These are phyloP conservation scores for Theonella swinhoei DNA, from an alignment of 37 sponge, comb jelly and placozoan species.

Conservation along the genomic window DNA sequence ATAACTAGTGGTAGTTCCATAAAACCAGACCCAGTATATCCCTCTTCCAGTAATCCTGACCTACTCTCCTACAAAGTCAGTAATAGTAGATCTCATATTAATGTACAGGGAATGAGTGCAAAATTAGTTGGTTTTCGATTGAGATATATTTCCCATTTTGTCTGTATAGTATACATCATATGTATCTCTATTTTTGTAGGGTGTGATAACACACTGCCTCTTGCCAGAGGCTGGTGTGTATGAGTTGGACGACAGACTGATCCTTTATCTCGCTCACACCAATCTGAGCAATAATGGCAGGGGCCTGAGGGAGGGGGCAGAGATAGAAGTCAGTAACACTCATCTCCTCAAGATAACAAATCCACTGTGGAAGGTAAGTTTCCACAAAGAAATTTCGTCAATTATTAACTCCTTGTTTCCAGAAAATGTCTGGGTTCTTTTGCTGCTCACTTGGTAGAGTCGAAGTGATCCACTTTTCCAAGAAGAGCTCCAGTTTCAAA, in stretches of 20 bases:
- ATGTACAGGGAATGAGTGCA: too few relatives aligned
- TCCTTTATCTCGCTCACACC: conserved; percentile 39
- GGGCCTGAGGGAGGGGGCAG: conserved; percentile 51
- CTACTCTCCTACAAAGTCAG: neutral
- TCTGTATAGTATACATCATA: too few relatives aligned
- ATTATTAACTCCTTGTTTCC: neutral
- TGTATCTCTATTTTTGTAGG: conserved; percentile 19
- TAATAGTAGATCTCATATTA: too few relatives aligned
- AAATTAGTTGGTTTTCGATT: too few relatives aligned
- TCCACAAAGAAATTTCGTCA: neutral
- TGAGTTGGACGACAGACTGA: conserved; percentile 52
- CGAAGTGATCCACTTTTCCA: conserved; percentile 10
- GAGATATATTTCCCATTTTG: too few relatives aligned
- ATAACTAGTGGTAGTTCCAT: too few relatives aligned
- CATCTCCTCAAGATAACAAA: neutral
- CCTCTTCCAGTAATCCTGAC: neutral
- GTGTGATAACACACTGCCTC: conserved; percentile 40
- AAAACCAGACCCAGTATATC: neutral
- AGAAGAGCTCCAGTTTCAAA: neutral
- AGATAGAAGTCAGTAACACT: neutral
- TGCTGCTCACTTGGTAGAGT: conserved; percentile 11
- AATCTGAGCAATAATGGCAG: neutral
- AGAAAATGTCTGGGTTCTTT: neutral
- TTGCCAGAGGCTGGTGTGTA: conserved; percentile 65
- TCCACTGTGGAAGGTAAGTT: neutral